These are phyloP conservation scores for Plebejus argus DNA, from an alignment of 2,888 invertebrate species.

Conservation along the genomic window DNA sequence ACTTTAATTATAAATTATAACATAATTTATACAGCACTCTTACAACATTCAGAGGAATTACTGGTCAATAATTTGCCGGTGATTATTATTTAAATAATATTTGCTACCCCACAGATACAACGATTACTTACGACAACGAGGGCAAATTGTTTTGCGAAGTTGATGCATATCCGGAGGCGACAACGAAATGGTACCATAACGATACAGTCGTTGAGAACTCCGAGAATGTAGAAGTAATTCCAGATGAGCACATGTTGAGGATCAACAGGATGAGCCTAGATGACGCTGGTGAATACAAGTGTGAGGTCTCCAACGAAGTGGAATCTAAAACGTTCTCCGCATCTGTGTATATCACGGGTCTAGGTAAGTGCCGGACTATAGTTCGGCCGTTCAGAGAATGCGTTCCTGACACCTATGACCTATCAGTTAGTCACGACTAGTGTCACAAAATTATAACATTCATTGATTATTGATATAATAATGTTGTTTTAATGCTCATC, in stretches of 20 bases:
- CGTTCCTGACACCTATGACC: too few relatives aligned
- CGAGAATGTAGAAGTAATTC: slow-evolving; percentile 46
- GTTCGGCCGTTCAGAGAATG: too few relatives aligned
- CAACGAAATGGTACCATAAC: slow-evolving; percentile 62
- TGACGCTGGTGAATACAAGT: slow-evolving; percentile 59
- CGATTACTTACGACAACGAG: slow-evolving; percentile 58
- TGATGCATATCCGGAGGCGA: slow-evolving; percentile 61
- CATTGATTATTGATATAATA: too few relatives aligned
- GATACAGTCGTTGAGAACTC: slow-evolving; percentile 47
- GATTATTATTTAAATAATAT: background rate
- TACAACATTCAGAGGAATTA: background rate
- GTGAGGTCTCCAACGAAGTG: slow-evolving; percentile 53
- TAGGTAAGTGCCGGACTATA: slow-evolving; percentile 53
- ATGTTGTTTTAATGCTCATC: too few relatives aligned
- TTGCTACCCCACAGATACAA: slow-evolving; percentile 49
- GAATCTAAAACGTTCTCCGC: slow-evolving; percentile 49
- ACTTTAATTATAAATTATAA: background rate
- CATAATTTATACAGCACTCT: too few relatives aligned
- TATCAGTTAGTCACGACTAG: too few relatives aligned
- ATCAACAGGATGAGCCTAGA: slow-evolving; percentile 60
- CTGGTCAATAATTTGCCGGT: too few relatives aligned
- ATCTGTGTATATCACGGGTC: slow-evolving; percentile 55
- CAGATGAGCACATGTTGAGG: slow-evolving; percentile 50
- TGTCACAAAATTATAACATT: too few relatives aligned
- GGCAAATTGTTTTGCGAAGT: slow-evolving; percentile 59